Evolutionary conservation across 2,113 vertebrate genomes (phyloP).

Genomic region (Irena cyanogastra): DNA sequence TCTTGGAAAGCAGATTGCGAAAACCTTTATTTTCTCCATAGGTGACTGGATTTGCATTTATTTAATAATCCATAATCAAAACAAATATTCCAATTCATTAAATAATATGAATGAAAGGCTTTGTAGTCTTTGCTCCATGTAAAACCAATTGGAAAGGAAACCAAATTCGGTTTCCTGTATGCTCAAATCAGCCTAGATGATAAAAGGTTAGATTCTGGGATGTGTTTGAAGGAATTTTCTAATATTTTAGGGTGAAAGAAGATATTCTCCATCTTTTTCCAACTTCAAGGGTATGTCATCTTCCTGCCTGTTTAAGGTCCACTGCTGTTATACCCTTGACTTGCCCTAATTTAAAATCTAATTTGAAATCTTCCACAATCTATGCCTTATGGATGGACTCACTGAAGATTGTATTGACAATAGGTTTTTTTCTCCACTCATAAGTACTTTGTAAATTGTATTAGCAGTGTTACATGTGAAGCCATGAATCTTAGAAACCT

Average conservation of each 20-base stretch:
- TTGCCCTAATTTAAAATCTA: neutral
- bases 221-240: neutral
- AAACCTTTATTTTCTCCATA: constrained; percentile 3
- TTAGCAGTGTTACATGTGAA: neutral
- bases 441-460: neutral
- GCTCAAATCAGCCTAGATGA: neutral
- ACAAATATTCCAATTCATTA: neutral
- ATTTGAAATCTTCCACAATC: neutral
- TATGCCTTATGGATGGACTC: neutral
- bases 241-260: neutral
- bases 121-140: neutral
- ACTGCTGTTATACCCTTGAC: neutral
- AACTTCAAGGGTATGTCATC: neutral
- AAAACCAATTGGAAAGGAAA: neutral
- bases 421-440: neutral
- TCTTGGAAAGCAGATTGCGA: constrained; percentile 48
- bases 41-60: neutral
- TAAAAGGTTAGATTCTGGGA: neutral
- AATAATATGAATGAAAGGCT: neutral
- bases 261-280: neutral
- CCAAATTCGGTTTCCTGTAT: neutral
- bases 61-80: neutral
- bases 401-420: neutral
- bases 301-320: neutral
- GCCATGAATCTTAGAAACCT: neutral